Evolutionary conservation across 2,888 invertebrate genomes (phyloP), one percentile per base, ranked within the genome.

Genomic region (Eristalinus aeneus): DNA sequence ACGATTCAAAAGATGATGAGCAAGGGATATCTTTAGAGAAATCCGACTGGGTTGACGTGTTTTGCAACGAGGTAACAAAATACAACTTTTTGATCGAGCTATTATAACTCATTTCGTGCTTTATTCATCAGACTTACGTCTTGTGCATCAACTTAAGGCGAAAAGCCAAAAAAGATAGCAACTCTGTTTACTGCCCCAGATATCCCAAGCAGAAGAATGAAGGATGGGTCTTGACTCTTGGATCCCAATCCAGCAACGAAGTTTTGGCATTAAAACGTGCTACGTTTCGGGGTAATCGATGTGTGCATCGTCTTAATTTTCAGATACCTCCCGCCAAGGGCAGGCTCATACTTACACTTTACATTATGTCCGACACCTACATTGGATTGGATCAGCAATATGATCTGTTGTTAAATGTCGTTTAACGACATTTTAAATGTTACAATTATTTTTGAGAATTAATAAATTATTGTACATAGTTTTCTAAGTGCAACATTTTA

Each of bases 131-230:
- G 93, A 96, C 96, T 90, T 97, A 96, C 92, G 95, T 95, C 0
- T 91, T 97, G 12, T 91, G 94, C 12, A 92, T 97, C 1, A 93
- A 93, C 34, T 92, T 94, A 89, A 92, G 91, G 39, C 94, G 95
- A 46, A 93, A 94, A 90, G 94, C 94, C 63, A 92, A 93, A 39
- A 93, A 94, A 69, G 92, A 93, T 0, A 94, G 93, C 89, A 94
- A 94, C 89, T 96, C 96, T 20, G 97, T 96, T n/a, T 93, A 96
- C 84, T 96, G 97, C 82, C 97, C 97, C 0, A 95, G 95, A 85
- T 99, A 98, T 93, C 96, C 97, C 1, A 98, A 98, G 91, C 95
- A 96, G 46, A 99, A 99, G 93, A 97, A 97, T 90, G 99, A 99
- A 91, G 97, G 98, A 75, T 99, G 99, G 99, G 96, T 99, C 92